phyloP scores from a whole-genome alignment of 2,113 vertebrate genomes.

The Bagarius yarrelli region DNA sequence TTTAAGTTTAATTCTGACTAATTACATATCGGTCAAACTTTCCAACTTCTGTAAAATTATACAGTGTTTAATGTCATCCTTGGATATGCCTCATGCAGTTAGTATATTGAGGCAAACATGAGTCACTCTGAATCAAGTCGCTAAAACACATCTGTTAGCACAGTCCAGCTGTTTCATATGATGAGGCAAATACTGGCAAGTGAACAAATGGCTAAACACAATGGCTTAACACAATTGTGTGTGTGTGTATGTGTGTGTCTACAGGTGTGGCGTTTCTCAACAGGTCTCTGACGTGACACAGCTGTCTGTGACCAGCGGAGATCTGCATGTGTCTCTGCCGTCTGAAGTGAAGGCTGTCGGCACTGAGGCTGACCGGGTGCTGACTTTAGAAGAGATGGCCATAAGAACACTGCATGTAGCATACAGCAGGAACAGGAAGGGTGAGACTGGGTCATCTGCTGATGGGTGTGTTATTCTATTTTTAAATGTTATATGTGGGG shows the following conservation, averaged over 20 bases:
- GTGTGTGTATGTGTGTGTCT: conserved; percentile 16
- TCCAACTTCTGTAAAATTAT: neutral
- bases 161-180: neutral
- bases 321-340: conserved; percentile 80
- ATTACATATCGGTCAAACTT: neutral
- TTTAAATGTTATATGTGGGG: too few species aligned
- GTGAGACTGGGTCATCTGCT: conserved; percentile 58
- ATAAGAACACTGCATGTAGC: conserved; percentile 81
- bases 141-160: neutral
- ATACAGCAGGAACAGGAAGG: conserved; percentile 69
- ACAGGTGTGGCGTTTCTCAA: conserved; percentile 85
- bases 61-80: neutral
- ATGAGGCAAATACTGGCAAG: neutral
- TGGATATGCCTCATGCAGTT: neutral
- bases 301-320: conserved; percentile 75
- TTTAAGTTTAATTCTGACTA: neutral
- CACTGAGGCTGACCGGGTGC: conserved; percentile 77
- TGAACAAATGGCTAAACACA: neutral
- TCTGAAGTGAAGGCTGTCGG: conserved; percentile 88
- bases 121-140: neutral
- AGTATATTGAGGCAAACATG: neutral
- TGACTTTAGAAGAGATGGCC: conserved; percentile 89
- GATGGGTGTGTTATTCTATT: too few species aligned
- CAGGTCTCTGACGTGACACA: conserved; percentile 73
- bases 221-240: neutral